Percentiles rank a stretch among this genome's conserved stretches.
phyloP scores from a whole-genome alignment of 2,888 invertebrate species.

The Tupiocoris notatus region DNA sequence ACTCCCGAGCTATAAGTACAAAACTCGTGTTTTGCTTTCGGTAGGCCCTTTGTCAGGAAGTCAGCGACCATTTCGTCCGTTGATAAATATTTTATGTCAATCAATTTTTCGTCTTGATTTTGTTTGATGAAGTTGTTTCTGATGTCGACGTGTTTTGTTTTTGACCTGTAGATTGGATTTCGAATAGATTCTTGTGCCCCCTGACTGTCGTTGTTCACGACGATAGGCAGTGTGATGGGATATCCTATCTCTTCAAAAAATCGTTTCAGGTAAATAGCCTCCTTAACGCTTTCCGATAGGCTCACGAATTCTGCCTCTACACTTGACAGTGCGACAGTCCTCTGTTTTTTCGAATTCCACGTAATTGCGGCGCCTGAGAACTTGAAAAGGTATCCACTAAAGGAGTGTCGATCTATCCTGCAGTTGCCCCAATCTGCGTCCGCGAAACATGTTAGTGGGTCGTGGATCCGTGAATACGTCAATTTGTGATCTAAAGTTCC shows the following conservation, averaged over 20 bases:
- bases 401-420: slow-evolving; percentile 6
- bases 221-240: background rate
- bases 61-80: slow-evolving; percentile 21
- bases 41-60: background rate
- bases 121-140: slow-evolving; percentile 1
- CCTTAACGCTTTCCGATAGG: background rate
- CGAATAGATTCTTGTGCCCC: background rate
- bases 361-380: background rate
- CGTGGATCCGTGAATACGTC: slow-evolving; percentile 11
- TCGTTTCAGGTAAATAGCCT: slow-evolving; percentile 14
- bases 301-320: slow-evolving; percentile 36
- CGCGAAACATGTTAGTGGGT: slow-evolving; percentile 3
- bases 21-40: background rate
- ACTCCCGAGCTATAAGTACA: background rate
- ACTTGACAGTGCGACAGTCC: slow-evolving; percentile 26
- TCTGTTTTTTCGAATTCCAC: slow-evolving; percentile 23
- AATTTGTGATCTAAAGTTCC: slow-evolving; percentile 25
- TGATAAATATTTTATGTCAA: background rate
- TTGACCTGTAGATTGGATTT: slow-evolving; percentile 16
- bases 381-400: background rate
- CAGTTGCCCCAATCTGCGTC: slow-evolving; percentile 37
- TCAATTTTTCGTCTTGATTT: background rate
- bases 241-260: slow-evolving; percentile 2
- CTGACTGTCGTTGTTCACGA: slow-evolving; percentile 16
- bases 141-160: background rate